Percentiles rank a stretch among this genome's conserved stretches.
Conservation (phyloP, 2,797 vertebrate genomes). For the Uromys caudimaculatus region DNA sequence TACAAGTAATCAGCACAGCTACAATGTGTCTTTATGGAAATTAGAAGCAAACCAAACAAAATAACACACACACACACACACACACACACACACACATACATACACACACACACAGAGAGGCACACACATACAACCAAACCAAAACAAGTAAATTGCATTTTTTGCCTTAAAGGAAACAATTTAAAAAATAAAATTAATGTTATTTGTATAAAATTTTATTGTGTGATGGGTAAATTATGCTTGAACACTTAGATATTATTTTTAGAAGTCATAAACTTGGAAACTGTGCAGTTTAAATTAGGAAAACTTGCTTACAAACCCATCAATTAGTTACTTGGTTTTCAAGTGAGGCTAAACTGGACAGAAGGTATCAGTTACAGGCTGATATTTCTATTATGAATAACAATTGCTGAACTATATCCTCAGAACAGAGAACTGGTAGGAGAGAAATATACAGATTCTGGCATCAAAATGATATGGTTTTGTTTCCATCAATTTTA, state of each 20-base stretch:
- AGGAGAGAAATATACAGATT: not conserved
- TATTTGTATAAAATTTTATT: constrained; percentile 40
- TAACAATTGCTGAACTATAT: constrained; percentile 35
- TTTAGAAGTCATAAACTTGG: constrained; percentile 6
- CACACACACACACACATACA: too few species aligned
- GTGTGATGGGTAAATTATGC: not conserved
- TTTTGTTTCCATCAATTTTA: constrained; percentile 49
- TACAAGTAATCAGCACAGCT: not conserved
- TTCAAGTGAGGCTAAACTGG: constrained; percentile 11
- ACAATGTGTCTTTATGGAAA: constrained; percentile 15
- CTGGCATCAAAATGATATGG: not conserved
- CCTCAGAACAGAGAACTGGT: not conserved
- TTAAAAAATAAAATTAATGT: constrained; percentile 1
- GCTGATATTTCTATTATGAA: constrained; percentile 64
- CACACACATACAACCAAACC: not conserved
- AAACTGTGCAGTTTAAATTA: constrained; percentile 52
- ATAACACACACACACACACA: not conserved
- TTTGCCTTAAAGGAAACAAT: constrained; percentile 6
- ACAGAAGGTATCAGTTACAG: constrained; percentile 67
- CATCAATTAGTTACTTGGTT: constrained; percentile 65
- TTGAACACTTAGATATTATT: constrained; percentile 5
- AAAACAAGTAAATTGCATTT: not conserved
- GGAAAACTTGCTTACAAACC: not conserved
- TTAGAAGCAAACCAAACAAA: constrained; percentile 23
- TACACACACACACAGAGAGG: too few species aligned